Percentiles rank a stretch among this genome's conserved stretches.
phyloP scores from a whole-genome alignment of 2,888 invertebrate species.

The Marasmarcha lunaedactyla region DNA sequence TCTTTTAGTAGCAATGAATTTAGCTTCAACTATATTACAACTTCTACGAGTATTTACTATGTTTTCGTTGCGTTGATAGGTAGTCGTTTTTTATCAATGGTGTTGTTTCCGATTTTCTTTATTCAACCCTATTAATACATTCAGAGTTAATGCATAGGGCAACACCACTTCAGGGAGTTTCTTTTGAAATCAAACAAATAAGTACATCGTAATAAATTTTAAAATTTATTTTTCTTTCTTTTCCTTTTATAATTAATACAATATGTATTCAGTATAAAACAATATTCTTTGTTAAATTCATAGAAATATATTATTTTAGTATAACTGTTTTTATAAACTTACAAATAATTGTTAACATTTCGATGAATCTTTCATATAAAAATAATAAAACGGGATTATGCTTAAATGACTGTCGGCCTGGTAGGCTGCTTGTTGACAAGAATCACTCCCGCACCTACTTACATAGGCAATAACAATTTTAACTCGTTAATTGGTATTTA shows the following conservation, averaged over 20 bases:
- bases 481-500: slow-evolving; percentile 67
- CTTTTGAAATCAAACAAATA: not conserved
- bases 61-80: not conserved
- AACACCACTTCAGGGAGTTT: not conserved
- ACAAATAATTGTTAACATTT: slow-evolving; percentile 68
- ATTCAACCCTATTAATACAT: not conserved
- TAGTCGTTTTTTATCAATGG: no score
- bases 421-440: slow-evolving; percentile 5
- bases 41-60: no score
- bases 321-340: slow-evolving; percentile 68
- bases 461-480: slow-evolving; percentile 52
- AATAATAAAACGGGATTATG: slow-evolving; percentile 53
- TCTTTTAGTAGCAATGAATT: no score
- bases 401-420: no score
- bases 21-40: no score
- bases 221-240: slow-evolving; percentile 60
- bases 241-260: slow-evolving; percentile 51
- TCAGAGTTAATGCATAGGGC: not conserved
- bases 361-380: slow-evolving; percentile 61
- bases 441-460: slow-evolving; percentile 16
- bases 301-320: slow-evolving; percentile 70
- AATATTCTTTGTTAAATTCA: slow-evolving; percentile 69
- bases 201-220: slow-evolving; percentile 63
- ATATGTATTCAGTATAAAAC: slow-evolving; percentile 68
- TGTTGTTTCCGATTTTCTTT: no score